Conservation (phyloP, 2,113 vertebrate species). For the Atractosteus spatula region DNA sequence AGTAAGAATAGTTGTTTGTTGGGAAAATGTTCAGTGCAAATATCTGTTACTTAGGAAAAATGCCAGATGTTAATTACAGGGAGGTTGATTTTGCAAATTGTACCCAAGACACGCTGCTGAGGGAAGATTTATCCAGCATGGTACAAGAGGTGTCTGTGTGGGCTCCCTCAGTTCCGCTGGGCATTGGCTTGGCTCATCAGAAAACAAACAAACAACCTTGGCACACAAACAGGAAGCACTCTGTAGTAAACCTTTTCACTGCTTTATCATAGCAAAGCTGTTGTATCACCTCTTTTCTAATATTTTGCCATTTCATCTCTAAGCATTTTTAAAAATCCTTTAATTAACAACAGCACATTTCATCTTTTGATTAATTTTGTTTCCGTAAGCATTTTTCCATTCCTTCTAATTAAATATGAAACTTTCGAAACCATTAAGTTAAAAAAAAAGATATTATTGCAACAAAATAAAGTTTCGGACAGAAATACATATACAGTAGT, state of each 20-base stretch:
- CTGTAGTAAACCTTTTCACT: conserved; percentile 25
- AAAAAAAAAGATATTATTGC: too few relatives aligned
- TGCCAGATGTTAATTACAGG: conserved; percentile 61
- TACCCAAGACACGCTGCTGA: conserved; percentile 54
- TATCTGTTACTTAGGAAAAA: conserved; percentile 50
- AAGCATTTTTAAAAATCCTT: too few relatives aligned
- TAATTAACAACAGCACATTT: too few relatives aligned
- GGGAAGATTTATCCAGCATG: conserved; percentile 50
- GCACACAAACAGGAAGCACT: conserved; percentile 28
- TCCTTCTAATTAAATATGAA: too few relatives aligned
- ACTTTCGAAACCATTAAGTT: too few relatives aligned
- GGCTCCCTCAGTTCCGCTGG: conserved; percentile 39
- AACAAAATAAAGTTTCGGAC: too few relatives aligned
- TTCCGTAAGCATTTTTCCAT: too few relatives aligned
- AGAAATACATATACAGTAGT: too few relatives aligned
- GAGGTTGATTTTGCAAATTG: conserved; percentile 63
- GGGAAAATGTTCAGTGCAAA: conserved; percentile 45
- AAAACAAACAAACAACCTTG: conserved; percentile 50
- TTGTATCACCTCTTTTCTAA: conserved; percentile 2
- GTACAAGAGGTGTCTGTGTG: conserved; percentile 47
- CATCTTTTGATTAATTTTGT: too few relatives aligned
- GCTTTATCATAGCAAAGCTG: neutral
- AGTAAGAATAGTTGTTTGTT: conserved; percentile 28
- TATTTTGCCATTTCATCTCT: too few relatives aligned
- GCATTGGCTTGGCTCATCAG: conserved; percentile 45